Evolutionary conservation across 1,140 invertebrate genomes (phyloP).

Genomic region (Magallana ariakensis): DNA sequence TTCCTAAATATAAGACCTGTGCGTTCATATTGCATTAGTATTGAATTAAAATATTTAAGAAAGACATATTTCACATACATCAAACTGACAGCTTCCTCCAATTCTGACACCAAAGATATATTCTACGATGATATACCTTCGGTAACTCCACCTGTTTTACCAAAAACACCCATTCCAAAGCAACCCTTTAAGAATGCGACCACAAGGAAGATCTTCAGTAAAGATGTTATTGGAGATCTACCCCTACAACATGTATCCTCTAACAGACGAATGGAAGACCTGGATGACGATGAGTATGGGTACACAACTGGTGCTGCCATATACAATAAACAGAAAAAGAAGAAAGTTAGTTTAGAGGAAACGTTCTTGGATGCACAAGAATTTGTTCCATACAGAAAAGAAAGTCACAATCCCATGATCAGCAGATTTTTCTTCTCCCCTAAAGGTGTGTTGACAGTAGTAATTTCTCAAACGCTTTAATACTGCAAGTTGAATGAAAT

Average conservation of each 20-base stretch:
- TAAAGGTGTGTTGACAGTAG: neutral
- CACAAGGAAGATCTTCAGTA: neutral
- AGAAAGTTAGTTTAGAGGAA: neutral
- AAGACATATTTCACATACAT: no score
- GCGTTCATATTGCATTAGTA: no score
- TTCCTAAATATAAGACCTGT: no score
- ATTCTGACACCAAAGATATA: neutral
- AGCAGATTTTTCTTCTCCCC: slow-evolving; percentile 8
- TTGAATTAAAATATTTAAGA: no score
- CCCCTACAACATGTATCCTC: neutral
- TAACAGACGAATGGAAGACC: slow-evolving; percentile 10
- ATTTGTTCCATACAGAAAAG: neutral
- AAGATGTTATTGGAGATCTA: neutral
- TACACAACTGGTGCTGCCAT: neutral
- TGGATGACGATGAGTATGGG: slow-evolving; percentile 5
- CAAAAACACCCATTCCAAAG: neutral
- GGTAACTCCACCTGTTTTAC: neutral
- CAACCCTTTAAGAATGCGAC: neutral
- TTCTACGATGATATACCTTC: neutral
- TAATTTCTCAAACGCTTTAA: no score
- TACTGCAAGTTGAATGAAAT: no score
- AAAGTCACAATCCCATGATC: neutral
- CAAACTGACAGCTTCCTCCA: no score
- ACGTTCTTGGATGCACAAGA: neutral
- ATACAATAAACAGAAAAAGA: neutral